Evolutionary conservation across 2,113 vertebrate species (phyloP).

Genomic region (Pan paniscus): DNA sequence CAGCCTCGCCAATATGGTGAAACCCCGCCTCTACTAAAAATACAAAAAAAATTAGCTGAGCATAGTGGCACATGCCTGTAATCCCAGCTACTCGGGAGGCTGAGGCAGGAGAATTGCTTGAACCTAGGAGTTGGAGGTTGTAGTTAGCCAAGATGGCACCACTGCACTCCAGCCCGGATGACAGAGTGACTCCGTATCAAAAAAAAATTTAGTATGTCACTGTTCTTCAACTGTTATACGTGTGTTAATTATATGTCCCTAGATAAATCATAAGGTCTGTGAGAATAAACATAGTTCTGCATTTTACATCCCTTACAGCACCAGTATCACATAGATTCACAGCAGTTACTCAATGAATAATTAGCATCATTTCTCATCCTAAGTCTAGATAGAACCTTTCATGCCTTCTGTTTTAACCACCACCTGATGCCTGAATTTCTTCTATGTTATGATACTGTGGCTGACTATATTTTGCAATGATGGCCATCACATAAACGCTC

Average conservation of each 20-base stretch:
- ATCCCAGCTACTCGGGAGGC: too few species aligned
- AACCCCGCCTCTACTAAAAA: too few species aligned
- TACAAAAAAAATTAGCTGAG: too few species aligned
- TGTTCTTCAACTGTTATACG: background rate
- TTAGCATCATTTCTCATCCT: background rate
- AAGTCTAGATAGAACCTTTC: background rate
- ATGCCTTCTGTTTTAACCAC: background rate
- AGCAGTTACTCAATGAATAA: background rate
- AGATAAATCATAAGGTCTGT: background rate
- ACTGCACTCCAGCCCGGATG: too few species aligned
- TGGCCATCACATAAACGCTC: background rate
- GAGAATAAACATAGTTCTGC: background rate
- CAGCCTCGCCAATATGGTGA: too few species aligned
- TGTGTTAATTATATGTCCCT: background rate
- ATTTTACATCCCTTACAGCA: background rate
- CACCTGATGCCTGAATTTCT: background rate
- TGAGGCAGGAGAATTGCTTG: too few species aligned
- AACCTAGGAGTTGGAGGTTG: too few species aligned
- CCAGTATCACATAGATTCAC: background rate
- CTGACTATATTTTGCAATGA: background rate
- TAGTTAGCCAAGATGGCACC: too few species aligned
- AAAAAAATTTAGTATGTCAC: background rate
- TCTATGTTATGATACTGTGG: background rate
- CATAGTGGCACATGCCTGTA: too few species aligned
- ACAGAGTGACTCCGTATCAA: too few species aligned